A percentile compares a stretch with the other conserved stretches of the same genome.
phyloP scores from a whole-genome alignment of 1,140 invertebrate species.

The Drosophila parabipectinata region DNA sequence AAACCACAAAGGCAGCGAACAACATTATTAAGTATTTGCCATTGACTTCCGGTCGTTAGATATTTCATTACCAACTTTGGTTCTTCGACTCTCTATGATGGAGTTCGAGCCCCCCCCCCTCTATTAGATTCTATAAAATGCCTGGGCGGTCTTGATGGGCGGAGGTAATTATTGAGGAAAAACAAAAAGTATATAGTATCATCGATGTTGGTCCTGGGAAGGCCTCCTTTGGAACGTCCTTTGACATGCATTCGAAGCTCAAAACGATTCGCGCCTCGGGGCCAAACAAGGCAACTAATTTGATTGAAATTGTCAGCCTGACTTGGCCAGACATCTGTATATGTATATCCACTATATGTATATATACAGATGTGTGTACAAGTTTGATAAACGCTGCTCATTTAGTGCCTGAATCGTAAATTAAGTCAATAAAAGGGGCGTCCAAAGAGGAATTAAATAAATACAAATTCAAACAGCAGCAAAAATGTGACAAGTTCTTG shows the following conservation, averaged over 20 bases:
- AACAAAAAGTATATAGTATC: constrained; percentile 24
- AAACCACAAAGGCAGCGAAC: constrained; percentile 65
- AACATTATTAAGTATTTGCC: constrained; percentile 82
- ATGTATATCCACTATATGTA: not conserved
- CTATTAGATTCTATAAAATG: constrained; percentile 64
- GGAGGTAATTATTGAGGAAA: constrained; percentile 32
- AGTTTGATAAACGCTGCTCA: constrained; percentile 33
- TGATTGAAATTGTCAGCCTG: constrained; percentile 36
- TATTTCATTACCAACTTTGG: constrained; percentile 79
- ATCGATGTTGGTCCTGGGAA: constrained; percentile 24
- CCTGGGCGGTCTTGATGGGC: constrained; percentile 30
- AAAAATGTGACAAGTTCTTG: constrained; percentile 64
- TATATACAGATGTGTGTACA: constrained; percentile 2
- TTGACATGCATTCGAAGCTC: constrained; percentile 51
- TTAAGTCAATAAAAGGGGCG: constrained; percentile 70
- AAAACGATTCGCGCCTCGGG: constrained; percentile 48
- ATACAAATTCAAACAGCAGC: constrained; percentile 56
- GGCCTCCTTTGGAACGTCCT: constrained; percentile 46
- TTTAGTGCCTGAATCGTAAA: constrained; percentile 59
- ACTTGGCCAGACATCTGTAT: constrained; percentile 30
- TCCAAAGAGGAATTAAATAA: constrained; percentile 49
- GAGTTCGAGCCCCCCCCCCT: constrained; percentile 1
- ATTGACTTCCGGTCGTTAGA: constrained; percentile 82
- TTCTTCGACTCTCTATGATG: constrained; percentile 17
- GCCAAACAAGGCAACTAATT: constrained; percentile 71